Base-by-base conservation (phyloP, 2,797 vertebrate genomes). In the Anguilla obscura region DNA sequence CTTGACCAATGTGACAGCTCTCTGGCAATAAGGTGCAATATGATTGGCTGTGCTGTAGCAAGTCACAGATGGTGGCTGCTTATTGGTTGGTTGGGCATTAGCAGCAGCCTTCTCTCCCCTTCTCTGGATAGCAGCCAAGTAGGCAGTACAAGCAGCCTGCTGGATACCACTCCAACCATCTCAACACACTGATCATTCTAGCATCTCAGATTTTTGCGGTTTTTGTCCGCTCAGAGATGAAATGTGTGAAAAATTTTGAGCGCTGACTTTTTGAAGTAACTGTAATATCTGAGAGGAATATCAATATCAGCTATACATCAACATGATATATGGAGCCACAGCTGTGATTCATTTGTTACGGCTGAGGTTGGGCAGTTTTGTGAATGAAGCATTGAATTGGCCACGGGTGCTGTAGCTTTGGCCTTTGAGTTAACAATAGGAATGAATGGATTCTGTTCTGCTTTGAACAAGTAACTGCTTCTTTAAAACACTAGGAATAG, bases 1-100 rank as follows among this genome's bases (percentile, higher is more conserved):
- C 85, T 27, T 86, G 58, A 82, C 58, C 76, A 83, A 83, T 89
- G 40, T 14, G 85, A 36, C 76, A 84, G 10, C 54, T 87, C 45
- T 74, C 18, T 10, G 21, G 84, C 63, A 82, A 63, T n/a, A 87
- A 24, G 48, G 33, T 87, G 84, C 27, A 3, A 24, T 88, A 50
- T 86, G 82, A 90, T 87, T 89, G 85, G 89, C 63, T 9, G 48
- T 33, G 86, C 27, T 30, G 45, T 82, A 40, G 66, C 52, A 60
- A n/a, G 45, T 79, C 84, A 86, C 45, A 58, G 16, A 80, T 1
- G 66, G 52, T 69, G 76, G 45, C 74, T 18, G 27, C 52, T 40
- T 27, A 66, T 40, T 24, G 54, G 45, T 10, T 87, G 12, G 84
- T 54, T 79, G 84, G 18, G 52, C 79, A 58, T 0, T 27, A 40